Conservation (phyloP, 2,797 vertebrate genomes). For the Gadopsis bispinosus region DNA sequence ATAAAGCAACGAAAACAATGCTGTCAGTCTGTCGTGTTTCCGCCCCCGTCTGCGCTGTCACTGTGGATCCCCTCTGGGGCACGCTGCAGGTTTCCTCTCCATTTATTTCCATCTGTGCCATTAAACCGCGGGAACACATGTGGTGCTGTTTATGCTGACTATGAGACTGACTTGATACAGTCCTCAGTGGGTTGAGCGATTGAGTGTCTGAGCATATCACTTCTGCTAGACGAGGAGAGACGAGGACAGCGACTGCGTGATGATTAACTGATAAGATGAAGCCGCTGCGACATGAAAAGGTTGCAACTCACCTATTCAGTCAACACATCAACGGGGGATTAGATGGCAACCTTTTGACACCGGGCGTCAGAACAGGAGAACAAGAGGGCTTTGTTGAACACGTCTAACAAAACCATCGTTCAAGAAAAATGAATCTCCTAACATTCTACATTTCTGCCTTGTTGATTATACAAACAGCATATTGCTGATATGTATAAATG, state of each 20-base stretch:
- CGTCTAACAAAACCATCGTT: not conserved
- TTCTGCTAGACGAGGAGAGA: slow-evolving; percentile 5
- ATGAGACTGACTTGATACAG: not conserved
- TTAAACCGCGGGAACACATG: slow-evolving; percentile 3
- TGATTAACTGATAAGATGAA: slow-evolving; percentile 34
- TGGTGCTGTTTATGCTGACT: slow-evolving; percentile 1
- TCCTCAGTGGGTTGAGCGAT: slow-evolving; percentile 31
- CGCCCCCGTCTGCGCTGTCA: not conserved
- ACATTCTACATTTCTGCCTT: not conserved
- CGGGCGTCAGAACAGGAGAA: not conserved
- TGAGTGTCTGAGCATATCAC: slow-evolving; percentile 3
- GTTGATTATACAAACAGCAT: not conserved
- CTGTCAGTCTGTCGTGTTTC: slow-evolving; percentile 40
- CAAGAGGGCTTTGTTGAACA: slow-evolving; percentile 8
- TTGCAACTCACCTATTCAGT: slow-evolving; percentile 29
- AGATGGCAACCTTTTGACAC: slow-evolving; percentile 3
- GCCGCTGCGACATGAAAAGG: not conserved
- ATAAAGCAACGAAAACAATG: slow-evolving; percentile 42
- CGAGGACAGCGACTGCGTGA: slow-evolving; percentile 3
- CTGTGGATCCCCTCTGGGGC: not conserved
- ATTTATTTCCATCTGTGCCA: slow-evolving; percentile 38
- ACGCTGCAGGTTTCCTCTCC: slow-evolving; percentile 10
- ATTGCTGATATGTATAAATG: not conserved
- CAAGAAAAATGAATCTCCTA: not conserved
- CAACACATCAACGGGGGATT: slow-evolving; percentile 14